Base-by-base conservation (phyloP, 2,797 vertebrate species). In the Jordanella pulchra region DNA sequence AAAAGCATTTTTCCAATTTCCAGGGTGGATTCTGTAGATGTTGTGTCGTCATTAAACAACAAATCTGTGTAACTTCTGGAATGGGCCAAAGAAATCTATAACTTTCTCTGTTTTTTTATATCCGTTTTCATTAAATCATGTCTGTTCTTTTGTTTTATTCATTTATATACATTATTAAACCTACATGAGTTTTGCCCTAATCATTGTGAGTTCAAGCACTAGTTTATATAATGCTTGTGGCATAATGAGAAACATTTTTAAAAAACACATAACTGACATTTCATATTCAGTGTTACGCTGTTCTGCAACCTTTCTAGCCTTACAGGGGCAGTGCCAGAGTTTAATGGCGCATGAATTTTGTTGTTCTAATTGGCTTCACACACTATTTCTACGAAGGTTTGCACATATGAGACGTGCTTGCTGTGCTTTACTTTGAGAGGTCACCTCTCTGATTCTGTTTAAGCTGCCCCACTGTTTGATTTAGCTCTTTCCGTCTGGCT, bases 1-100 rank as follows among this genome's bases (percentile, higher is more conserved):
- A 81, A 69, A 85, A 78, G 82, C 76, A 84, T 71, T 79, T 71
- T 81, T 87, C 78, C 79, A 86, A 79, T 87, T 86, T 88, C 76
- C 45, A 45, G 82, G 67, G 65, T 79, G 61, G 35, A 80, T 80
- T 83, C 86, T 81, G 76, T 86, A 84, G 84, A 84, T 77, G 77
- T 72, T 84, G 73, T 69, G 83, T 65, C 73, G 81, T 71, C 78
- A 73, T 73, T 80, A 51, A 83, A 84, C 83, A 58, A 81, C 84
- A 81, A 67, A 76, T 77, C 74, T 79, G 84, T 65, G 79, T 78
- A 87, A 81, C 77, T 44, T 85, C 61, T 69, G 54, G 87, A 75
- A 78, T 42, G 66, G 48, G 67, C 28, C 71, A 76, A 77, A 73
- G 44, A 81, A 77, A 80, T 65, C 3, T 18, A 32, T 27, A 44